Evolutionary conservation across 2,888 invertebrate species (phyloP).

Genomic region (Buathra laborator): DNA sequence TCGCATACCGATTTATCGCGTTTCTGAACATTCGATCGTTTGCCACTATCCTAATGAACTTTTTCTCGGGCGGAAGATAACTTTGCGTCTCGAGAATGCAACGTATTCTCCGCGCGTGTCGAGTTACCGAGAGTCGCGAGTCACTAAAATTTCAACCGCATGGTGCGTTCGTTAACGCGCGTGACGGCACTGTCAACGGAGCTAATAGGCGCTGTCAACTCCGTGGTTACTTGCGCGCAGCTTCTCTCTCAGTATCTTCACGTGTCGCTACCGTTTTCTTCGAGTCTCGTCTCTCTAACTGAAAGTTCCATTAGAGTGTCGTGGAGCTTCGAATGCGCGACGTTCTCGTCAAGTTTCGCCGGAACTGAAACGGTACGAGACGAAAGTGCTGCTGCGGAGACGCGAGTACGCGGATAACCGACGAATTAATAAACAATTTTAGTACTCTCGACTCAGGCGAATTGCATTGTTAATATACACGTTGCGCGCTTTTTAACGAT

Average conservation of each 20-base stretch:
- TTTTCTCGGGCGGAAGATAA: background rate
- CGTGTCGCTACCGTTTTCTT: slow-evolving; percentile 29
- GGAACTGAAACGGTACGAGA: slow-evolving; percentile 27
- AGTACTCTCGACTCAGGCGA: slow-evolving; percentile 64
- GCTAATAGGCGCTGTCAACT: slow-evolving; percentile 80
- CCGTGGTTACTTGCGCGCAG: slow-evolving; percentile 48
- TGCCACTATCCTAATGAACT: background rate
- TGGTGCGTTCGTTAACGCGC: slow-evolving; percentile 58
- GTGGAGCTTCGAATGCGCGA: slow-evolving; percentile 32
- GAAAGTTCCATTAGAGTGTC: slow-evolving; percentile 67
- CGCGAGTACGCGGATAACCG: slow-evolving; percentile 34
- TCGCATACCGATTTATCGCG: background rate
- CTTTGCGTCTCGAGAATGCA: slow-evolving; percentile 17
- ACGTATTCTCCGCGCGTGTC: slow-evolving; percentile 75
- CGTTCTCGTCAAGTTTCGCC: slow-evolving; percentile 18
- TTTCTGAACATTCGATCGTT: background rate
- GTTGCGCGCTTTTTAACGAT: slow-evolving; percentile 2
- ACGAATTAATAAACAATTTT: slow-evolving; percentile 71
- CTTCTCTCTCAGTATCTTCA: background rate
- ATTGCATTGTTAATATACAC: slow-evolving; percentile 55
- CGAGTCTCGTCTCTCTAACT: slow-evolving; percentile 52
- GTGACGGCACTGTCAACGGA: slow-evolving; percentile 77
- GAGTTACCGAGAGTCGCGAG: slow-evolving; percentile 72
- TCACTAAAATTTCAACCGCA: slow-evolving; percentile 65
- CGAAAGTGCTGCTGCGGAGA: slow-evolving; percentile 14